Base-by-base conservation (phyloP, 2,113 vertebrate species). In the Microcebus jonahi region DNA sequence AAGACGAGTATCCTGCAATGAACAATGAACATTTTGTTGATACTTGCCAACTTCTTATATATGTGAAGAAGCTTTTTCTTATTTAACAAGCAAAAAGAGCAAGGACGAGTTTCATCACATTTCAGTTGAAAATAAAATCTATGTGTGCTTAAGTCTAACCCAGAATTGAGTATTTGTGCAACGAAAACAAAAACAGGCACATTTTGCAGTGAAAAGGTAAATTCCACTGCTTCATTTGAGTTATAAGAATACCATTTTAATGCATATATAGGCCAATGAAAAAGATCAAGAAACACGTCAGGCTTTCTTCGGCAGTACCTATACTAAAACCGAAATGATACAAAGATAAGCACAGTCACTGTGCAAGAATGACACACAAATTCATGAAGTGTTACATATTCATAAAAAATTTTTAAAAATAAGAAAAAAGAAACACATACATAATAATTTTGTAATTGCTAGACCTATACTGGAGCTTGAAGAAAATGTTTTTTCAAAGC, bases 41-140 rank as follows among this genome's bases (percentile, higher is more conserved):
- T 63, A 84, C 25, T 48, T 71, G 65, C 11, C 27, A 84, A 84
- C 61, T 94, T 82, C 36, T 76, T 63, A 63, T 17, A 79, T 27
- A 77, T 23, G 5, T 83, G 15, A 88, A 68, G 53, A 91, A 87
- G 67, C 34, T 29, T 84, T 84, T 84, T 71, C n/a, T 92, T 94
- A 79, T 63, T 92, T 48, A 92, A 65, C n/a, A 92, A 87, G 67
- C 50, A 91, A 65, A 21, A 96, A 84, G 55, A 91, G 17, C 25
- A 92, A 92, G 17, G 20, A 84, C 77, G 83, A 94, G 81, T 92
- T 61, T 76, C 23, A 93, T 61, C 48, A 31, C 50, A 50, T 53
- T 93, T 87, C 67, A 87, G 42, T 48, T 65, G 68, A 79, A 92
- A 91, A 88, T 70, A 34, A 96, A 94, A 88, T 84, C 53, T n/a